Conservation (phyloP, 2,888 invertebrate species). For the Eupeodes luniger region DNA sequence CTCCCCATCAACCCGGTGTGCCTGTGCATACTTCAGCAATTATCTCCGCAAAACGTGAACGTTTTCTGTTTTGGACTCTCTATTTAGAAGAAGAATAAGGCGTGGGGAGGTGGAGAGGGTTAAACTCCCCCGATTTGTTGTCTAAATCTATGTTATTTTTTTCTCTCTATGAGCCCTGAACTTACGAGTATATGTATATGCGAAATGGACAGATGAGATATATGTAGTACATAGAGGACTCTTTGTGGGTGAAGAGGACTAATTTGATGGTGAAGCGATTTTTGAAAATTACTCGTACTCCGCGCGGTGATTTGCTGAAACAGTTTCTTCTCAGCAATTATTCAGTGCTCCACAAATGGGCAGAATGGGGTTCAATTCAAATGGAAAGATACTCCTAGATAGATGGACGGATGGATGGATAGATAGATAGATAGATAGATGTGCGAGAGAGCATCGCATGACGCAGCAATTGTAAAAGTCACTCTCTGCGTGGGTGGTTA, state of each 20-base stretch:
- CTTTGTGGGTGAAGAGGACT: constrained; percentile 73
- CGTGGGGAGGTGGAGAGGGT: neutral
- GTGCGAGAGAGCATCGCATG: constrained; percentile 41
- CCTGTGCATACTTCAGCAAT: constrained; percentile 74
- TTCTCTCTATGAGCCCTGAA: neutral
- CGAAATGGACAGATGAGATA: constrained; percentile 42
- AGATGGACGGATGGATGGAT: neutral
- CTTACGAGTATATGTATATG: neutral
- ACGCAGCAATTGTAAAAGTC: constrained; percentile 74
- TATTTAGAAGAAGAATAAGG: neutral
- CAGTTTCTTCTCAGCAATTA: constrained; percentile 74
- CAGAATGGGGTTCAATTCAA: constrained; percentile 38
- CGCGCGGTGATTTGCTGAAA: constrained; percentile 74
- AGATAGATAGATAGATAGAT: neutral
- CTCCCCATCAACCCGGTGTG: constrained; percentile 72
- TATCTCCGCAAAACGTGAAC: constrained; percentile 68
- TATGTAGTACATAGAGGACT: constrained; percentile 23
- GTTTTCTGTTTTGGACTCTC: constrained; percentile 38
- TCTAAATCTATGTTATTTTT: constrained; percentile 65
- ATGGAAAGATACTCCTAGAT: constrained; percentile 34
- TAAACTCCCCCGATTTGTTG: constrained; percentile 71
- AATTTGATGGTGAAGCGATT: constrained; percentile 74
- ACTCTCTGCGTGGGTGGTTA: constrained; percentile 66
- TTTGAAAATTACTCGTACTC: constrained; percentile 73
- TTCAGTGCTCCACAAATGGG: constrained; percentile 66